phyloP scores from a whole-genome alignment of 2,888 invertebrate genomes.

The Gari tellinella region DNA sequence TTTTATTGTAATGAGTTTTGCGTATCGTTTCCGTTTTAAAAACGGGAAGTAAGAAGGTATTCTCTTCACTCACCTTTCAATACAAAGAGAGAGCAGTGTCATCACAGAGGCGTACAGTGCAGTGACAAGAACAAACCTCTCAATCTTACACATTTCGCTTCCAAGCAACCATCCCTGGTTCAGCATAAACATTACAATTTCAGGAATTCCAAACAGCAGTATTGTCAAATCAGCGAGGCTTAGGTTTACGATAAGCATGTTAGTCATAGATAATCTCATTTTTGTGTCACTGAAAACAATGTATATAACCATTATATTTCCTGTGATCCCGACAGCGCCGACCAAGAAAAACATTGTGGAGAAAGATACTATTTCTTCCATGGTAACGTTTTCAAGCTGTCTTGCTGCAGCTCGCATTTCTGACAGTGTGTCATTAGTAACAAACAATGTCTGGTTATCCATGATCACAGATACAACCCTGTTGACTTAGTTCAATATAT shows the following conservation, averaged over 20 bases:
- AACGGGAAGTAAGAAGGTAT: too few relatives aligned
- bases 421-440: too few relatives aligned
- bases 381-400: constrained; percentile 78
- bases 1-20: too few relatives aligned
- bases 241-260: constrained; percentile 83
- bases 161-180: constrained; percentile 82
- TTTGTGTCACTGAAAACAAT: constrained; percentile 81
- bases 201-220: constrained; percentile 83
- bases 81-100: constrained; percentile 85
- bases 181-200: constrained; percentile 82
- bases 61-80: constrained; percentile 81
- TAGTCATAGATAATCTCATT: constrained; percentile 82
- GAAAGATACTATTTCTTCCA: constrained; percentile 81
- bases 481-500: too few relatives aligned
- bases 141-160: constrained; percentile 81
- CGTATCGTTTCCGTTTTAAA: too few relatives aligned
- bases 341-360: constrained; percentile 80
- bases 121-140: constrained; percentile 84
- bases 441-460: too few relatives aligned
- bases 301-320: constrained; percentile 82
- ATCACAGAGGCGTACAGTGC: constrained; percentile 85
- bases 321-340: constrained; percentile 82
- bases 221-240: constrained; percentile 82
- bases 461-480: too few relatives aligned
- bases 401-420: too few relatives aligned